Percentiles rank a stretch among this genome's conserved stretches.
These are phyloP conservation scores for Acanthornis magna DNA, from an alignment of 2,797 vertebrate genomes.

Conservation along the genomic window DNA sequence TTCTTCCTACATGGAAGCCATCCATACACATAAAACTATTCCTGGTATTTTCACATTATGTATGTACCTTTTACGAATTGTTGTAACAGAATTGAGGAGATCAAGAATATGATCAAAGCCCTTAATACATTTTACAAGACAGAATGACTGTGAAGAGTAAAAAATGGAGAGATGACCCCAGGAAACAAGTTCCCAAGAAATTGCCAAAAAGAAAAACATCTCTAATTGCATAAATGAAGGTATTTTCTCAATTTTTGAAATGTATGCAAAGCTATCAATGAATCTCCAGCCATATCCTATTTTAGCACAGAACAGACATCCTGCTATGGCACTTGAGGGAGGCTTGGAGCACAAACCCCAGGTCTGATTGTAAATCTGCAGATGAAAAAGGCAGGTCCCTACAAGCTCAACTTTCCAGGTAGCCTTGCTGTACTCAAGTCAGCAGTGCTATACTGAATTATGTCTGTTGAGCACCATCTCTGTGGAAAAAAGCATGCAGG, in stretches of 20 bases:
- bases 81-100: background rate
- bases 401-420: background rate
- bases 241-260: background rate
- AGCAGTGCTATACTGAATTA: background rate
- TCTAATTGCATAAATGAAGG: background rate
- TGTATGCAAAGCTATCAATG: background rate
- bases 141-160: background rate
- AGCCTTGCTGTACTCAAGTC: background rate
- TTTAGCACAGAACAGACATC: background rate
- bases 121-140: background rate
- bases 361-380: background rate
- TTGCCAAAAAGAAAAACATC: background rate
- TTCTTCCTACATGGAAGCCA: background rate
- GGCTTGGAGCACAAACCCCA: background rate
- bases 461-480: background rate
- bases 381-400: background rate
- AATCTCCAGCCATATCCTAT: background rate
- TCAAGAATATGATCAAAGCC: background rate
- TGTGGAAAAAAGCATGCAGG: background rate
- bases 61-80: background rate
- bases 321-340: background rate
- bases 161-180: background rate
- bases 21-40: background rate
- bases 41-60: background rate
- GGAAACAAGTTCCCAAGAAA: background rate